Evolutionary conservation across 1,140 invertebrate species (phyloP), one percentile per base, ranked within the genome.

Genomic region (Streblospio benedicti): DNA sequence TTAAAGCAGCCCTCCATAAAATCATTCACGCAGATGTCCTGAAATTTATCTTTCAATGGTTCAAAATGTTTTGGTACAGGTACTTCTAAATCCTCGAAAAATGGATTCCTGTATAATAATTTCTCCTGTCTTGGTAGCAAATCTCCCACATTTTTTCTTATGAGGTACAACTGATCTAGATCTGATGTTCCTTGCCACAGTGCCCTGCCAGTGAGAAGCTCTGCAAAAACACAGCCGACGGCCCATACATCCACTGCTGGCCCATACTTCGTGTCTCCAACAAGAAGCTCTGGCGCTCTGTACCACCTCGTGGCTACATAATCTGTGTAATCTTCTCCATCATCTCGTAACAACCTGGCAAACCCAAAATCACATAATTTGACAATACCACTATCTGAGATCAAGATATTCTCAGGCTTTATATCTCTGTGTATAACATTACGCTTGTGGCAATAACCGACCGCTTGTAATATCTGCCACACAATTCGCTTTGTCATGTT

Each of bases 291-390:
- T 0, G 77, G 94, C 16, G 93, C 90, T 56, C 96, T 81, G 77
- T 99, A 99, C 95, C 95, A 99, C 27, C 96, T 81, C 4, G 96
- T 99, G 1, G 96, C 96, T 47, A 99, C 96, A 77, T 99, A 99
- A 77, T 99, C 96, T 54, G 96, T 99, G 74, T 97, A 98, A 75
- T 95, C 93, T 81, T 97, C 95, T 5, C 91, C 93, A 0, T 93
- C 91, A 66, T 79, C 82, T 91, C 93, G 97, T 64, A 99, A 83
- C 82, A 96, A 89, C 68, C 96, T 83, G 0, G 96, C 96, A 78
- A 99, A 99, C 27, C 96, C 96, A 78, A 99, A 99, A 75, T 99
- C 96, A 71, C 94, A 98, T 0, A 99, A 81, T 79, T 99, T 99
- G 23, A 99, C 91, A 28, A 96, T 86, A 0, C 93, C 93, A 58